Conservation (phyloP, 2,888 invertebrate species). For the Melanostoma scalare region DNA sequence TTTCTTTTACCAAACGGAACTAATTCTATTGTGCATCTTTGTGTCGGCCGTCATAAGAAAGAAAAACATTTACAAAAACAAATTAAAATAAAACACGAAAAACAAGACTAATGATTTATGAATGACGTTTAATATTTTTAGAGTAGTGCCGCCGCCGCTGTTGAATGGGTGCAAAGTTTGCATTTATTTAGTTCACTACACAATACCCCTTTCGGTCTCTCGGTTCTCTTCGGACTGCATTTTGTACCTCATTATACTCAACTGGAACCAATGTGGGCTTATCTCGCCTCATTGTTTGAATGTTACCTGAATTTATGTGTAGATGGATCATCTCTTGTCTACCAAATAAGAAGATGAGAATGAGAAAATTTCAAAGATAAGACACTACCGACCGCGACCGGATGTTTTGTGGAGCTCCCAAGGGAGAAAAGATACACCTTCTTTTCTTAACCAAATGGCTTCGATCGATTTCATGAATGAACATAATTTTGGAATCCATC, state of each 20-base stretch:
- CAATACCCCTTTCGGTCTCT: not conserved
- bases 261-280: constrained; percentile 67
- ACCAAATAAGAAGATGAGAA: constrained; percentile 57
- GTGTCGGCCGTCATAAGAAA: constrained; percentile 59
- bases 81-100: constrained; percentile 39
- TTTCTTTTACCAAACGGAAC: constrained; percentile 69
- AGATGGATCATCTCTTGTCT: constrained; percentile 59
- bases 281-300: constrained; percentile 44
- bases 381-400: constrained; percentile 63
- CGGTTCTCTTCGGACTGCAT: constrained; percentile 26
- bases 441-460: constrained; percentile 1
- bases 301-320: constrained; percentile 38
- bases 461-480: constrained; percentile 68
- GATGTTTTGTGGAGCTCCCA: constrained; percentile 60
- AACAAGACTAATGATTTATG: constrained; percentile 69
- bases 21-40: constrained; percentile 58
- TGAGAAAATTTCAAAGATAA: constrained; percentile 49
- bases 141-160: constrained; percentile 7
- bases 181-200: constrained; percentile 30
- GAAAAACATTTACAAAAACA: constrained; percentile 60
- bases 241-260: constrained; percentile 66
- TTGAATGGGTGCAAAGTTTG: constrained; percentile 38
- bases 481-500: constrained; percentile 25
- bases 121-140: constrained; percentile 67
- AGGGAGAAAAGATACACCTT: constrained; percentile 40